Evolutionary conservation across 2,888 invertebrate species (phyloP).

Genomic region (Drosophila monieri): DNA sequence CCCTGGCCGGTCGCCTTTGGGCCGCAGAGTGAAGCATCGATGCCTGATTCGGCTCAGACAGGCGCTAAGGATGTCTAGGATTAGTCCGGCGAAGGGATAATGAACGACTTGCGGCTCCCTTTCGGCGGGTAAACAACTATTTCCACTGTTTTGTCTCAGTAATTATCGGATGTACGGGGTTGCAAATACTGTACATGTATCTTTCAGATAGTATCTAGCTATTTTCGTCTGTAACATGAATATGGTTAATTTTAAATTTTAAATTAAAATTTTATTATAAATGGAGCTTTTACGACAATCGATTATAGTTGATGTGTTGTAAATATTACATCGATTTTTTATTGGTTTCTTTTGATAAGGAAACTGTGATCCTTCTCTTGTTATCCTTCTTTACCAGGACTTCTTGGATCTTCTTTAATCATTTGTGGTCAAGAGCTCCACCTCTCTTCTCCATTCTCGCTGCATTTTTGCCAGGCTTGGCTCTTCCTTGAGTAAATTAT

Average conservation of each 20-base stretch:
- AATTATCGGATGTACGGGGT: not conserved
- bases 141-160: not conserved
- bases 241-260: too few species aligned
- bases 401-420: not conserved
- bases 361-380: too few species aligned
- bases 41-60: conserved; percentile 19
- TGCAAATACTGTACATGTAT: not conserved
- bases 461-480: not conserved
- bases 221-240: not conserved
- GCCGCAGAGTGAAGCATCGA: conserved; percentile 12
- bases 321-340: too few species aligned
- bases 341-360: too few species aligned
- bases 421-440: not conserved
- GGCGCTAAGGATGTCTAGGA: conserved; percentile 23
- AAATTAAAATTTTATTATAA: not conserved
- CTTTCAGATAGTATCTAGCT: not conserved
- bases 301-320: not conserved
- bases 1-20: conserved; percentile 7
- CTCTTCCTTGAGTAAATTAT: conserved; percentile 38
- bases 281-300: not conserved
- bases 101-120: conserved; percentile 12
- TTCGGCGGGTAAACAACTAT: conserved; percentile 3
- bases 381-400: not conserved
- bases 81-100: conserved; percentile 34
- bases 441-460: not conserved